phyloP scores from a whole-genome alignment of 2,797 vertebrate genomes.

The Eremophila alpestris region DNA sequence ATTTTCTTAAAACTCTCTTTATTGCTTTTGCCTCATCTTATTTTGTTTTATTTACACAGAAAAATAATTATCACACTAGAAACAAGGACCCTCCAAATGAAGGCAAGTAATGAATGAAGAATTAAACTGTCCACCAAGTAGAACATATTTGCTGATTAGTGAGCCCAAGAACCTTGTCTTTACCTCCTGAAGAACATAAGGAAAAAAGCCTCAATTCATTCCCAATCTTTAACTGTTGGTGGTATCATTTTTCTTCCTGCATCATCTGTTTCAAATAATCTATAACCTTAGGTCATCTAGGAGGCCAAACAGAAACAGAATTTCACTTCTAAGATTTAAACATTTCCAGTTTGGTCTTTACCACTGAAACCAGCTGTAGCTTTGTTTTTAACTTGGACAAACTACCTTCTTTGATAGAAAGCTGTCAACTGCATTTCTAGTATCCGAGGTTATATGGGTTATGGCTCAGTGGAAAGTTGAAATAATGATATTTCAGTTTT shows the following conservation, averaged over 20 bases:
- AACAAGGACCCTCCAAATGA: not conserved
- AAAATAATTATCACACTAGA: not conserved
- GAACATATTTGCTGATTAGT: not conserved
- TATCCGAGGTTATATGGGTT: not conserved
- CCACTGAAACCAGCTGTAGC: not conserved
- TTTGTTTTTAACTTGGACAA: not conserved
- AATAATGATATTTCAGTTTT: not conserved
- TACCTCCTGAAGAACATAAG: not conserved
- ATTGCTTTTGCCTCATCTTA: not conserved
- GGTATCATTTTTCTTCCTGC: slow-evolving; percentile 46
- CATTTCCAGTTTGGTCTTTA: not conserved
- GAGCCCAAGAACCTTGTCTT: not conserved
- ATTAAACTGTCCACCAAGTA: not conserved
- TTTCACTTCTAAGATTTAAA: not conserved
- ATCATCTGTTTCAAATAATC: slow-evolving; percentile 56
- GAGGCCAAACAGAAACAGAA: slow-evolving; percentile 14
- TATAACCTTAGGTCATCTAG: not conserved
- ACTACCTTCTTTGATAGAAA: not conserved
- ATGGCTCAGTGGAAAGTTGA: not conserved
- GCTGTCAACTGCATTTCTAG: not conserved
- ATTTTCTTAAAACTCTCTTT: not conserved
- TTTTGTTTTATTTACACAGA: not conserved
- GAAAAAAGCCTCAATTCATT: not conserved
- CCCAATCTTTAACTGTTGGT: slow-evolving; percentile 45
- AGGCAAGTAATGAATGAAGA: not conserved